phyloP scores from a whole-genome alignment of 2,113 vertebrate genomes.

The Sander lucioperca region DNA sequence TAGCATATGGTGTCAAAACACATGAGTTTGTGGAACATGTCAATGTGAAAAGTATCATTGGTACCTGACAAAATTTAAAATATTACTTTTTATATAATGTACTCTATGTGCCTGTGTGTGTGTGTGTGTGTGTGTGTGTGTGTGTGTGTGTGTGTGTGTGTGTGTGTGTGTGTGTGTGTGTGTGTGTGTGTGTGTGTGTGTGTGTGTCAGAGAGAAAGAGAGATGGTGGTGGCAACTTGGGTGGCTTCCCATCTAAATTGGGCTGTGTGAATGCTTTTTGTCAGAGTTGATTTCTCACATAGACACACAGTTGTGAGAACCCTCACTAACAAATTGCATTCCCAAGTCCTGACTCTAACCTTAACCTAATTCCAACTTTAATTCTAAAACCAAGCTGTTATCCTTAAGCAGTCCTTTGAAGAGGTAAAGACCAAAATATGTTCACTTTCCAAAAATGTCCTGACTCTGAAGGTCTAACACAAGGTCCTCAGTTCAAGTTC shows the following conservation, averaged over 20 bases:
- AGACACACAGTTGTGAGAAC: background rate
- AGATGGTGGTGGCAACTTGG: slow-evolving; percentile 46
- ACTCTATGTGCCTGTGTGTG: background rate
- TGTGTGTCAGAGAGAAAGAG: background rate
- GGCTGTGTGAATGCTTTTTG: slow-evolving; percentile 51
- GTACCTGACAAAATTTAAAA: background rate
- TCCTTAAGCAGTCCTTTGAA: slow-evolving; percentile 20
- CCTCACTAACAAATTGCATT: background rate
- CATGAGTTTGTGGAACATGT: background rate
- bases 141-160: background rate
- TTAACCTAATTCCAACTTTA: slow-evolving; percentile 5
- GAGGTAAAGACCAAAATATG: background rate
- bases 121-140: background rate
- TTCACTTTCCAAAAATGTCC: slow-evolving; percentile 5
- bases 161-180: background rate
- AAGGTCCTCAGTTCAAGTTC: background rate
- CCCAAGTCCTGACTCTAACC: background rate
- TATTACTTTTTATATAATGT: background rate
- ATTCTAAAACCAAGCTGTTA: background rate
- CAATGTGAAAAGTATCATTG: background rate
- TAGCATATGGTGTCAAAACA: background rate
- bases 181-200: background rate
- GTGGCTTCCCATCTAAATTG: slow-evolving; percentile 47
- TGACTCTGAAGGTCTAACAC: background rate
- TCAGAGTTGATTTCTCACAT: slow-evolving; percentile 1